Percentiles rank a stretch among this genome's conserved stretches.
Conservation (phyloP, 2,888 invertebrate species). For the Ceramica pisi region DNA sequence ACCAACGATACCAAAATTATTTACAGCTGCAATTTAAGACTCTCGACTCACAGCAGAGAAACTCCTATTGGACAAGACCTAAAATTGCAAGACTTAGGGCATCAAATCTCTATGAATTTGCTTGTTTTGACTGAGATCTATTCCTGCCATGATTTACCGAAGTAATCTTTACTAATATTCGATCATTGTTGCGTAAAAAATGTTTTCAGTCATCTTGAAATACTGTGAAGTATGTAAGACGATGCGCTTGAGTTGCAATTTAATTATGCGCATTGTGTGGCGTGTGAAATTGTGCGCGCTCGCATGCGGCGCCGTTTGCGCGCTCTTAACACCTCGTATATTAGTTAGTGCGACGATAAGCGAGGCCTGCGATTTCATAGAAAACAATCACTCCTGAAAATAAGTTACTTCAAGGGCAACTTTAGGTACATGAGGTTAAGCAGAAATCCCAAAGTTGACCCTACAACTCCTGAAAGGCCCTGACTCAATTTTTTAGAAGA, state of each 20-base stretch:
- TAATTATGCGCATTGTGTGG: conserved; percentile 55
- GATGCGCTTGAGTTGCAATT: conserved; percentile 51
- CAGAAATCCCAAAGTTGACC: no score
- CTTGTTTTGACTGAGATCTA: not conserved
- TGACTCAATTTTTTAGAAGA: no score
- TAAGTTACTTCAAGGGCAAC: not conserved
- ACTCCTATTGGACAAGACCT: not conserved
- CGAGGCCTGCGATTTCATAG: no score
- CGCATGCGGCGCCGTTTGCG: conserved; percentile 13
- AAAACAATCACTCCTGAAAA: not conserved
- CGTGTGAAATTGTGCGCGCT: conserved; percentile 52
- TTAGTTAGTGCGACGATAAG: conserved; percentile 19
- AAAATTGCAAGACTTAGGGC: no score
- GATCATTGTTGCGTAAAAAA: not conserved
- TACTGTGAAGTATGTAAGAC: conserved; percentile 37
- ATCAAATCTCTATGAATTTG: no score
- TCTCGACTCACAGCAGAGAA: not conserved
- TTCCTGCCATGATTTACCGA: not conserved
- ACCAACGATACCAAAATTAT: no score
- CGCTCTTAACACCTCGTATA: not conserved
- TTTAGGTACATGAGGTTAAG: no score
- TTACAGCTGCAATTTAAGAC: not conserved
- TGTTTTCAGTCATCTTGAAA: conserved; percentile 30
- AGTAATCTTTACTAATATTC: not conserved
- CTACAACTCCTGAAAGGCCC: no score